Base-by-base conservation (phyloP, 1,140 invertebrate genomes). In the Nymphalis io region DNA sequence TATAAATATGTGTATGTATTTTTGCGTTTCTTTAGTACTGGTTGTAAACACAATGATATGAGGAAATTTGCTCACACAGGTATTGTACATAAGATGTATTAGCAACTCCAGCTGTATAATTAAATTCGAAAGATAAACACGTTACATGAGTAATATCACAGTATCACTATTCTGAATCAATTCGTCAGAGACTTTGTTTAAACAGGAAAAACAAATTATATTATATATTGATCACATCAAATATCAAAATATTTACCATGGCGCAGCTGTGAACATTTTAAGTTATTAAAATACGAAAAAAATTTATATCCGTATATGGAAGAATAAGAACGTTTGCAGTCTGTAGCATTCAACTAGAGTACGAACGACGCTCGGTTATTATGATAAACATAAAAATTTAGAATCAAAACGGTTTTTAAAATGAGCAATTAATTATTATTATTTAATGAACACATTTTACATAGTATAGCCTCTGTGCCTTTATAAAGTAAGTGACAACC, bases 111-210 rank as follows among this genome's bases (percentile, higher is more conserved):
- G 2, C 13, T 20, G 6, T 27, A 15, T 57, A 38, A 8, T 33
- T 33, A 33, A 33, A 33, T 33, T 18, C n/a, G 4, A 65, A 57
- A 65, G 62, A 65, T 65, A 65, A 65, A 51, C 39, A 57, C n/a
- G 51, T 42, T 65, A 57, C 39, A 44, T 42, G 39, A 64, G 21
- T 33, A 44, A 40, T 33, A 44, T 15, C 8, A 16, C 33, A 39
- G 58, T 11, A 40, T 39, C n/a, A 46, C 27, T 12, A 40, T 40
- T 59, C 33, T 20, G 38, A 59, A 59, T 40, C 20, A 10, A 38
- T 58, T 58, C n/a, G 53, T 57, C 33, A 23, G n/a, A 11, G 53
- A 33, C 1, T 33, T 8, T 33, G 10, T 33, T 33, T 33, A 33
- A 33, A 33, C 10, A 33, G 6, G 0, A 33, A 33, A 4, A 33